Conservation (phyloP, 1,140 invertebrate genomes). For the Tribolium madens region DNA sequence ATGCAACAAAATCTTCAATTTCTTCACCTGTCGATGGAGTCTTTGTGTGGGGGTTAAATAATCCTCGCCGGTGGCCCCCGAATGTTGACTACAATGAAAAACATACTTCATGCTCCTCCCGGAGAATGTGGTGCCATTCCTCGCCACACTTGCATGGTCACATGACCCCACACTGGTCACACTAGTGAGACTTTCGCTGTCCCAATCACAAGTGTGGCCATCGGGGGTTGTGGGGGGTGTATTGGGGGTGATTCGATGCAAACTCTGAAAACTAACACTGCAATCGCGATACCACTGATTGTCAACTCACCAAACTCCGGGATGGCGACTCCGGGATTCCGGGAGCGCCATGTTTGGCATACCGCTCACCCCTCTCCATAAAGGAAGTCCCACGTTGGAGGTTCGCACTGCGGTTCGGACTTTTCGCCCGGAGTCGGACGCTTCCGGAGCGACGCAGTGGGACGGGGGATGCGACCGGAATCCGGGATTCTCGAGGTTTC, state of each 20-base stretch:
- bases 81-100: slow-evolving; percentile 83
- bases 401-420: slow-evolving; percentile 44
- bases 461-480: slow-evolving; percentile 64
- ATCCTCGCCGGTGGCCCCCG: slow-evolving; percentile 78
- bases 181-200: slow-evolving; percentile 81
- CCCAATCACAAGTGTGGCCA: slow-evolving; percentile 70
- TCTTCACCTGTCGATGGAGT: slow-evolving; percentile 81
- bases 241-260: slow-evolving; percentile 64
- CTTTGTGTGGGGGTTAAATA: slow-evolving; percentile 89
- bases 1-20: slow-evolving; percentile 76
- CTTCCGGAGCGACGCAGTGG: slow-evolving; percentile 66
- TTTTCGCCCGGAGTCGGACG: slow-evolving; percentile 65
- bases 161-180: slow-evolving; percentile 78
- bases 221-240: slow-evolving; percentile 71
- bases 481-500: slow-evolving; percentile 40
- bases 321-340: slow-evolving; percentile 49
- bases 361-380: slow-evolving; percentile 60
- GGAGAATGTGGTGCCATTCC: slow-evolving; percentile 83
- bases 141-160: slow-evolving; percentile 83
- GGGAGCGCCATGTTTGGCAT: slow-evolving; percentile 52
- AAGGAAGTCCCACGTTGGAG: slow-evolving; percentile 60
- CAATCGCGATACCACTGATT: not conserved
- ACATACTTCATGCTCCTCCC: slow-evolving; percentile 70
- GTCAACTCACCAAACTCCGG: slow-evolving; percentile 61
- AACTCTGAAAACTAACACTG: slow-evolving; percentile 60